Evolutionary conservation across 2,113 vertebrate species (phyloP).

Genomic region (Opisthocomus hoazin): DNA sequence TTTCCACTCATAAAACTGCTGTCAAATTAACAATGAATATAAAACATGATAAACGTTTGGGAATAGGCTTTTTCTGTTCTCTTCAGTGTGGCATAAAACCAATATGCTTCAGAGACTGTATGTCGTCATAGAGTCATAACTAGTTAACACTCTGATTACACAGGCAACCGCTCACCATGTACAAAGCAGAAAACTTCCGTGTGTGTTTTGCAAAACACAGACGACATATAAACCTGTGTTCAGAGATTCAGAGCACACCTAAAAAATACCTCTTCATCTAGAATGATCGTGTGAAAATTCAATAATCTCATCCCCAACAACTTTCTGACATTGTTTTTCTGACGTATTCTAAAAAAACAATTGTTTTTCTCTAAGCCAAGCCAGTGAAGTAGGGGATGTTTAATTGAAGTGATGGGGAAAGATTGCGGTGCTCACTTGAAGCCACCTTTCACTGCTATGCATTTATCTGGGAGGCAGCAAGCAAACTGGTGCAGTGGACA

Average conservation of each 20-base stretch:
- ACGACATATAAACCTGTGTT: neutral
- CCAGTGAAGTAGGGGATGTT: neutral
- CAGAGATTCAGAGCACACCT: neutral
- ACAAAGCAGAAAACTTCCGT: neutral
- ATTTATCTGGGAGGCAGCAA: neutral
- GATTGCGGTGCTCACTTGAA: neutral
- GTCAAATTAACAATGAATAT: neutral
- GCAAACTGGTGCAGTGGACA: neutral
- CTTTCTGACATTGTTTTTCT: neutral
- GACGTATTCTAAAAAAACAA: neutral
- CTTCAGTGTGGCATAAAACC: neutral
- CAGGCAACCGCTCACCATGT: neutral
- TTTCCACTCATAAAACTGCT: neutral
- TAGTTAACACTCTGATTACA: neutral
- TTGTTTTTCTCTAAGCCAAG: neutral
- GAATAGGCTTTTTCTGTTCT: neutral
- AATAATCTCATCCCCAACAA: neutral
- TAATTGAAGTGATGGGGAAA: neutral
- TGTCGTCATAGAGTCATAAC: neutral
- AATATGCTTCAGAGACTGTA: neutral
- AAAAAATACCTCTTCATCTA: neutral
- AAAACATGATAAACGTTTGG: neutral
- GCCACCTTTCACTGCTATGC: neutral
- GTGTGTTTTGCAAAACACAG: neutral
- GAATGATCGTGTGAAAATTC: rapidly evolving